These are phyloP conservation scores for Heterochromis multidens DNA, from an alignment of 2,113 vertebrate species.

Conservation along the genomic window DNA sequence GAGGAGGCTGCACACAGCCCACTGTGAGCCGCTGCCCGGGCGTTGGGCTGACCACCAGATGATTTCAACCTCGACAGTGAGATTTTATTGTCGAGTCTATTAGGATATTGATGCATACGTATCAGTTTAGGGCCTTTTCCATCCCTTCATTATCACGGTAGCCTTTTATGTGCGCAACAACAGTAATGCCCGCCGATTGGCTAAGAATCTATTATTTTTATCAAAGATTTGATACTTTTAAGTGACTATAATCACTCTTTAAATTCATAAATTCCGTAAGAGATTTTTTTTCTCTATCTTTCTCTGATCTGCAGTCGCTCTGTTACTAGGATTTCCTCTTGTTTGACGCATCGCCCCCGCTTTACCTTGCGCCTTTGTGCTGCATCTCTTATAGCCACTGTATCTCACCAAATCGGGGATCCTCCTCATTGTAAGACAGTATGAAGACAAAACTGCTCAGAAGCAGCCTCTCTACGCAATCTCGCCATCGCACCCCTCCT, in stretches of 20 bases:
- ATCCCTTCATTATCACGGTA: not conserved
- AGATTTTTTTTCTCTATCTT: not conserved
- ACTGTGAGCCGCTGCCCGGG: not conserved
- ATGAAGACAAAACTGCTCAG: constrained; percentile 27
- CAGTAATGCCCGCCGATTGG: not conserved
- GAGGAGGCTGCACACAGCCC: constrained; percentile 24
- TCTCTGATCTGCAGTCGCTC: not conserved
- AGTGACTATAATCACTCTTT: no score
- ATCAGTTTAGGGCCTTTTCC: not conserved
- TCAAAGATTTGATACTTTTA: not conserved
- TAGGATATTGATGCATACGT: not conserved
- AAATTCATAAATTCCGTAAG: not conserved
- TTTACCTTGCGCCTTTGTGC: constrained; percentile 33
- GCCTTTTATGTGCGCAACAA: not conserved
- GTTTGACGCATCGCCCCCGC: constrained; percentile 32
- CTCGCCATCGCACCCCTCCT: constrained; percentile 13
- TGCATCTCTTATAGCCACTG: not conserved
- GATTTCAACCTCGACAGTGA: not conserved
- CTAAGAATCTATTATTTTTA: not conserved
- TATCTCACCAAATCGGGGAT: constrained; percentile 22
- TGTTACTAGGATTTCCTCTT: not conserved
- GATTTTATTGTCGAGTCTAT: not conserved
- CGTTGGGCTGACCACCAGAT: not conserved
- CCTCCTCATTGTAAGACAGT: constrained; percentile 30
- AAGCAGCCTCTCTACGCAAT: constrained; percentile 27